phyloP scores from a whole-genome alignment of 2,113 vertebrate species.

The Cepphus grylle region DNA sequence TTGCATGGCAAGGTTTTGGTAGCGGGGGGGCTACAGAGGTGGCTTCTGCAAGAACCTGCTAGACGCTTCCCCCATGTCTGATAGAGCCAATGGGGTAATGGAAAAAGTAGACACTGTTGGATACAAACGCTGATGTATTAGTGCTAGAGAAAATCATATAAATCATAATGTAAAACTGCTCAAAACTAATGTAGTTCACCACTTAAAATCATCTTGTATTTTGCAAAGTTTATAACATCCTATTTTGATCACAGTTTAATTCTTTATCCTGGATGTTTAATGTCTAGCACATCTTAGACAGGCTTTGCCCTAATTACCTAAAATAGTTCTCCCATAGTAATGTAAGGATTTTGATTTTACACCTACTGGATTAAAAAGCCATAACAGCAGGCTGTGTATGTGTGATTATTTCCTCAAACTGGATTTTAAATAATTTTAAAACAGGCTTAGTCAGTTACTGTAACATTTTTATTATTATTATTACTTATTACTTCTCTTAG shows the following conservation, averaged over 20 bases:
- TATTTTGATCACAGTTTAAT: slow-evolving; percentile 5
- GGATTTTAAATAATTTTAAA: slow-evolving; percentile 17
- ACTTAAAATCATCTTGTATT: background rate
- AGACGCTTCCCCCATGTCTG: background rate
- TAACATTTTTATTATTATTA: background rate
- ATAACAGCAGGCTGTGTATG: background rate
- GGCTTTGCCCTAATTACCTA: slow-evolving; percentile 50
- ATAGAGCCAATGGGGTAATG: background rate
- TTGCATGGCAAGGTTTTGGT: background rate
- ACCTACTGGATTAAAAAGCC: slow-evolving; percentile 58
- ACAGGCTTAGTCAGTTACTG: background rate
- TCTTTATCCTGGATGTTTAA: slow-evolving; percentile 17
- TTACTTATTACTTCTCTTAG: background rate
- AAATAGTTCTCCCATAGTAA: slow-evolving; percentile 43
- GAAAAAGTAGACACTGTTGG: background rate
- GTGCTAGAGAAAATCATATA: background rate
- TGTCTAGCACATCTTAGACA: slow-evolving; percentile 12
- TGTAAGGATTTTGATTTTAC: slow-evolving; percentile 51
- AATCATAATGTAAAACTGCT: background rate
- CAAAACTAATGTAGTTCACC: background rate
- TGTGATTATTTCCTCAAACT: slow-evolving; percentile 31
- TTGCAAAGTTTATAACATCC: background rate
- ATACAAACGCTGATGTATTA: background rate
- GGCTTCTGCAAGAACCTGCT: background rate
- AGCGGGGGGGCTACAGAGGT: background rate